phyloP scores from a whole-genome alignment of 2,888 invertebrate genomes.

The Synergus itoensis region DNA sequence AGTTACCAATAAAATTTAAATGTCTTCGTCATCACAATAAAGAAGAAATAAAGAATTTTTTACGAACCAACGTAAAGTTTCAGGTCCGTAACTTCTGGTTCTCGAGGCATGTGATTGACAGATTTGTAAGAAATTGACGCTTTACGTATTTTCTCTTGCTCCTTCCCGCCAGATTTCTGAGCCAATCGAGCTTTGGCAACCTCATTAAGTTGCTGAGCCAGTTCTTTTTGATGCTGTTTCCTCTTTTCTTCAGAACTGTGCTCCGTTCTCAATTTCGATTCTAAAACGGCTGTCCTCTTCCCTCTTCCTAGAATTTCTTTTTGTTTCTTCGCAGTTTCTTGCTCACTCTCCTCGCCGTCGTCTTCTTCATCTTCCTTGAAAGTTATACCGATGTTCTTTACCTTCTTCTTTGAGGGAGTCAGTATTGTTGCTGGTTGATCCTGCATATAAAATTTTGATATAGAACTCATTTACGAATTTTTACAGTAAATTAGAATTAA shows the following conservation, averaged over 20 bases:
- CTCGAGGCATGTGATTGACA: conserved; percentile 94
- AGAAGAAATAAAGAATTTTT: not conserved
- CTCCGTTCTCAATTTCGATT: conserved; percentile 95
- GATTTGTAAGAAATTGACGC: conserved; percentile 97
- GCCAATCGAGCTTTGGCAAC: conserved; percentile 95
- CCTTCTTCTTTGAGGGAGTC: conserved; percentile 95
- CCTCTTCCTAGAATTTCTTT: conserved; percentile 88
- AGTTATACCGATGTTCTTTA: conserved; percentile 97
- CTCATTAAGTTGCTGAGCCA: conserved; percentile 94
- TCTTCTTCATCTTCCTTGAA: conserved; percentile 94
- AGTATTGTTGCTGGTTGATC: conserved; percentile 89
- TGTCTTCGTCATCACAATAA: not conserved
- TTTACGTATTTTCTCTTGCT: conserved; percentile 93
- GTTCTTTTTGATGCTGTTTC: conserved; percentile 96
- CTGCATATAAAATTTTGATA: conserved; percentile 66
- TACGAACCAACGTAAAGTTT: conserved; percentile 95
- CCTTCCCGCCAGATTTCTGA: conserved; percentile 91
- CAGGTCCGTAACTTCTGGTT: conserved; percentile 94
- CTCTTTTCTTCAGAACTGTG: conserved; percentile 98
- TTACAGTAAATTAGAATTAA: not conserved
- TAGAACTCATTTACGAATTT: not conserved
- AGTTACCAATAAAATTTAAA: conserved; percentile 49
- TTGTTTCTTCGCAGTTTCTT: conserved; percentile 82
- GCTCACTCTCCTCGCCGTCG: conserved; percentile 83
- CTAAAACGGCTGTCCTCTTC: conserved; percentile 93